These are phyloP conservation scores for Meloe dianella DNA, from an alignment of 2,888 invertebrate genomes.

Conservation along the genomic window DNA sequence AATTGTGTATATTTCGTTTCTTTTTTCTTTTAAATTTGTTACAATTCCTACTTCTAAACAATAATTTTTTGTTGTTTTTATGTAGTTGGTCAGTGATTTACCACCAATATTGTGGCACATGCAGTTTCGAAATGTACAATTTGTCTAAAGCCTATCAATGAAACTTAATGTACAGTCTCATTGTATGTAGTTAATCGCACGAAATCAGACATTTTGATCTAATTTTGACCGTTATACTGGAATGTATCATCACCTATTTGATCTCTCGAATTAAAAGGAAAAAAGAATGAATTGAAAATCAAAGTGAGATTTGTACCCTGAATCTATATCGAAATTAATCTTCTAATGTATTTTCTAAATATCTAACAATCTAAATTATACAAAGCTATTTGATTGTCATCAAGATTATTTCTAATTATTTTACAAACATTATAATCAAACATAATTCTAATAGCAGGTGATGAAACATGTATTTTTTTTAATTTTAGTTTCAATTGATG, in stretches of 20 bases:
- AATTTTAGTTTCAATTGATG: not conserved
- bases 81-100: slow-evolving; percentile 55
- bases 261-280: no score
- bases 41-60: slow-evolving; percentile 13
- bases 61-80: slow-evolving; percentile 34
- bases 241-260: slow-evolving; percentile 34
- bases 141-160: slow-evolving; percentile 35
- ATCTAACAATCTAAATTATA: slow-evolving; percentile 1
- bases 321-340: slow-evolving; percentile 4
- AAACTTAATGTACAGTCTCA: not conserved
- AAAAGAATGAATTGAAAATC: no score
- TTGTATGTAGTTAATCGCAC: not conserved
- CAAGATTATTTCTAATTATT: slow-evolving; percentile 24
- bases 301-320: slow-evolving; percentile 25
- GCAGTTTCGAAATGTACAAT: slow-evolving; percentile 46
- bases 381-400: slow-evolving; percentile 32
- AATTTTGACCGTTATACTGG: not conserved
- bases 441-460: slow-evolving; percentile 20
- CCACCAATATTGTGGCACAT: slow-evolving; percentile 45
- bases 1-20: not conserved
- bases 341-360: not conserved
- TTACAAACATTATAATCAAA: slow-evolving; percentile 7
- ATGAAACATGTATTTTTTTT: slow-evolving; percentile 21
- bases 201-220: no score
- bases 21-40: not conserved